Evolutionary conservation across 2,888 invertebrate genomes (phyloP).

Genomic region (Hermaeophaga mercurialis): DNA sequence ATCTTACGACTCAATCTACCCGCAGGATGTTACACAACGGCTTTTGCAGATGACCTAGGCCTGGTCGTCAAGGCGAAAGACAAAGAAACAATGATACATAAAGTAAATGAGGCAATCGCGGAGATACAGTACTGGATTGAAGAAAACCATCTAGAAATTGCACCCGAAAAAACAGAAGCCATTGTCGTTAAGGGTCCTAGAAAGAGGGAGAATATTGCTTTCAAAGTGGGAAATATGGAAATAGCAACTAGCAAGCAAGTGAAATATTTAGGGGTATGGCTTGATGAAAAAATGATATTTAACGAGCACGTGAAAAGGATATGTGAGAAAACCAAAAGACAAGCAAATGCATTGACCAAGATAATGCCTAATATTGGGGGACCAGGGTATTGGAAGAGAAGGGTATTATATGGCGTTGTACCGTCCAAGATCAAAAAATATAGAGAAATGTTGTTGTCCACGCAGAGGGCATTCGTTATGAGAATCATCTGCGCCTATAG

Average conservation of each 20-base stretch:
- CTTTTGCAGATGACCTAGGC: background rate
- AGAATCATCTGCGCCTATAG: constrained; percentile 3
- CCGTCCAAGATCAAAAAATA: constrained; percentile 10
- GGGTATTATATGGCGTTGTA: constrained; percentile 8
- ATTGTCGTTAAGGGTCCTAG: background rate
- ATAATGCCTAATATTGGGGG: background rate
- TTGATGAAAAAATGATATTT: background rate
- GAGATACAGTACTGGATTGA: background rate
- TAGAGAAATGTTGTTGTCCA: background rate
- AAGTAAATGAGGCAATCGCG: background rate
- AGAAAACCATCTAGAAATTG: background rate
- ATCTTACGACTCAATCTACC: background rate
- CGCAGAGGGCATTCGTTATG: constrained; percentile 11
- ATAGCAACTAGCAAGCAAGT: background rate
- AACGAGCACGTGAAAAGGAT: background rate
- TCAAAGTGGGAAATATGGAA: background rate
- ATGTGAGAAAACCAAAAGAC: background rate
- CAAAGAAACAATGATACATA: background rate
- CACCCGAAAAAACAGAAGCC: background rate
- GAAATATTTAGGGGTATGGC: background rate
- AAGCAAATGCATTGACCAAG: background rate
- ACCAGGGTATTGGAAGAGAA: background rate
- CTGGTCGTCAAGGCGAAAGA: background rate
- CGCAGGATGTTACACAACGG: background rate
- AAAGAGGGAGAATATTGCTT: background rate